phyloP scores from a whole-genome alignment of 1,140 invertebrate species.

The Pseudomyrmex dendroicus region DNA sequence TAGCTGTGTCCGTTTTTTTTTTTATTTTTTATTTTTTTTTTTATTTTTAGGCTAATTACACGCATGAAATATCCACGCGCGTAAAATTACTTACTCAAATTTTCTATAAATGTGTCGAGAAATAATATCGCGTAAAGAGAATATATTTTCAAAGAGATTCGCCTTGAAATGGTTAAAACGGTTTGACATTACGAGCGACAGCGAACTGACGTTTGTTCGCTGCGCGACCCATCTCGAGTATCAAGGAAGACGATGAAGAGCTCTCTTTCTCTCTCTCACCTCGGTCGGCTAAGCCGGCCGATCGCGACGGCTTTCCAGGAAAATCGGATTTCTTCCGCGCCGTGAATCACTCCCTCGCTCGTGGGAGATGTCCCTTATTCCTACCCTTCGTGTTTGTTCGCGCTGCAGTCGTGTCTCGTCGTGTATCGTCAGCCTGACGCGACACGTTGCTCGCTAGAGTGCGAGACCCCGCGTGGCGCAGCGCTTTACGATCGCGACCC shows the following conservation, averaged over 20 bases:
- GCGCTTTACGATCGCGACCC: slow-evolving; percentile 70
- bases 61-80: neutral
- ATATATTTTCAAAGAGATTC: neutral
- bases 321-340: slow-evolving; percentile 48
- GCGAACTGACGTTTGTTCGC: neutral
- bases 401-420: neutral
- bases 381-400: slow-evolving; percentile 11
- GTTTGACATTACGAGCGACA: neutral
- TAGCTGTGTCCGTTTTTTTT: neutral
- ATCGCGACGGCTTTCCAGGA: slow-evolving; percentile 48
- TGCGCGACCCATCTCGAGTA: neutral
- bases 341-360: slow-evolving; percentile 59
- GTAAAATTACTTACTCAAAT: neutral
- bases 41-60: neutral
- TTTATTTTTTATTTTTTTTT: too few relatives aligned
- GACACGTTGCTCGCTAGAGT: neutral
- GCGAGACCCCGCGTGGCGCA: slow-evolving; percentile 9
- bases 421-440: neutral
- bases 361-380: slow-evolving; percentile 6
- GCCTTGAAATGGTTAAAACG: neutral
- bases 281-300: neutral
- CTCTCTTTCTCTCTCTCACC: too few relatives aligned
- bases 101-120: neutral
- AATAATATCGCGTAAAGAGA: neutral
- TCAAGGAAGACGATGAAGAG: neutral